These are phyloP conservation scores for Dysmachus trigonus DNA, from an alignment of 2,888 invertebrate genomes.

Conservation along the genomic window DNA sequence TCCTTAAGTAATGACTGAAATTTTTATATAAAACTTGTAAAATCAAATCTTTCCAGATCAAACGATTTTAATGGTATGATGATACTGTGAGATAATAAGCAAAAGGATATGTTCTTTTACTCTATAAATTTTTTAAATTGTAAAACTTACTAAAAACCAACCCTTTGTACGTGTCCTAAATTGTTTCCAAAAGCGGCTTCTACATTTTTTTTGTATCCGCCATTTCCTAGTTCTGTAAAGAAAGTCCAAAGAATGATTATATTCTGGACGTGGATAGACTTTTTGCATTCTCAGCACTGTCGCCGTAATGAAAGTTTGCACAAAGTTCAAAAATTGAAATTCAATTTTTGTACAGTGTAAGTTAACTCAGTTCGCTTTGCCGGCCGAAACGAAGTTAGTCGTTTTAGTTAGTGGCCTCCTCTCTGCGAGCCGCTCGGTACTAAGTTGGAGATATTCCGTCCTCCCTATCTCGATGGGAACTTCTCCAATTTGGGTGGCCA, in stretches of 20 bases:
- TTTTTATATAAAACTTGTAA: no score
- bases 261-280: conserved; percentile 6
- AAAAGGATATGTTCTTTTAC: neutral
- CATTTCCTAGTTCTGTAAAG: neutral
- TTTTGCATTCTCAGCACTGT: conserved; percentile 4
- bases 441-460: neutral
- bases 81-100: neutral
- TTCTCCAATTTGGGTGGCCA: neutral
- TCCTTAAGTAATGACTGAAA: no score
- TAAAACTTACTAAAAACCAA: neutral
- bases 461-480: neutral
- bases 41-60: no score
- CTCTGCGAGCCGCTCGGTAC: neutral
- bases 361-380: neutral
- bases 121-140: neutral
- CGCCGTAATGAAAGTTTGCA: conserved; percentile 6
- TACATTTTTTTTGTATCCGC: neutral
- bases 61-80: no score
- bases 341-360: conserved; percentile 29
- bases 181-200: neutral
- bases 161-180: neutral
- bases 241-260: neutral
- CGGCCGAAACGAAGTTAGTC: neutral
- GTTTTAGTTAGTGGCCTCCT: neutral
- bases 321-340: conserved; percentile 21